Evolutionary conservation across 2,797 vertebrate species (phyloP).

Genomic region (Agapornis canus): DNA sequence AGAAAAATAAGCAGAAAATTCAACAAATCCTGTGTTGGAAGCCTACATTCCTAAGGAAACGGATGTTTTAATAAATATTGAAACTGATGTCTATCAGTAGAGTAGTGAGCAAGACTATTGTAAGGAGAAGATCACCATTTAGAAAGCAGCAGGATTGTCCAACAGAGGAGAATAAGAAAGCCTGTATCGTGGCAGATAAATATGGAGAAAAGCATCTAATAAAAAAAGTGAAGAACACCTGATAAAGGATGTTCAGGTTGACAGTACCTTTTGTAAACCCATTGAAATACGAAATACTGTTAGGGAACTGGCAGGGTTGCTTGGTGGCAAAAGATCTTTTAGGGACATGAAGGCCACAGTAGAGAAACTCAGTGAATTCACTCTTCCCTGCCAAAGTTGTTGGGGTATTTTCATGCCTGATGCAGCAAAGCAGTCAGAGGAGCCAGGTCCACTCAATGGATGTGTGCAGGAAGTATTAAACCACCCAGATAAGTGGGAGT

Average conservation of each 20-base stretch:
- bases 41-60: background rate
- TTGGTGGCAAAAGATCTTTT: background rate
- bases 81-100: background rate
- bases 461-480: background rate
- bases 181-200: background rate
- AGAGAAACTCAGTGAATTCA: background rate
- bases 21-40: background rate
- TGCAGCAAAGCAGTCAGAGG: background rate
- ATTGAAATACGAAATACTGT: background rate
- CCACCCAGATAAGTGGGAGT: background rate
- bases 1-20: background rate
- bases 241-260: background rate
- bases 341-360: background rate
- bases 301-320: background rate
- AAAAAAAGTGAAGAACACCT: background rate
- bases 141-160: background rate
- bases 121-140: background rate
- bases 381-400: accelerated
- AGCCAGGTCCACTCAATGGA: background rate
- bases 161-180: background rate
- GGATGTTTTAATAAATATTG: background rate
- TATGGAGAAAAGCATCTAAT: background rate
- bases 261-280: background rate
- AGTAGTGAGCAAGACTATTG: background rate
- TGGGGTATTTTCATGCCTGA: background rate